These are phyloP conservation scores for Agrochola litura DNA, from an alignment of 2,888 invertebrate species.

Conservation along the genomic window DNA sequence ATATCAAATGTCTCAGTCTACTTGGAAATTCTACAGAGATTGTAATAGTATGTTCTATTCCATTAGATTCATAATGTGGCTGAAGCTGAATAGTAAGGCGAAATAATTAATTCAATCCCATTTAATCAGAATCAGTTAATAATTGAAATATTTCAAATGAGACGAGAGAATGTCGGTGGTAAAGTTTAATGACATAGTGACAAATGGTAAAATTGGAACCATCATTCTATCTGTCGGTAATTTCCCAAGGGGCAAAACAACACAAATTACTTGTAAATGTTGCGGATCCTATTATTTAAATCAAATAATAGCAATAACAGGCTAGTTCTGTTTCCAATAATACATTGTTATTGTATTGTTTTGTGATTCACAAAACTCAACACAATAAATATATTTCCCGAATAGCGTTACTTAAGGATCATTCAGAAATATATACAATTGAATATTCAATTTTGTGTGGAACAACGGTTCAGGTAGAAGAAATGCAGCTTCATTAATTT, in stretches of 20 bases:
- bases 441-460: slow-evolving; percentile 26
- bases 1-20: background rate
- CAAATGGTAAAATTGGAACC: slow-evolving; percentile 27
- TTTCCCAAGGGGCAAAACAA: slow-evolving; percentile 39
- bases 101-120: slow-evolving; percentile 33
- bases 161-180: background rate
- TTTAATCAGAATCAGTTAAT: slow-evolving; percentile 9
- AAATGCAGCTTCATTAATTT: slow-evolving; percentile 5
- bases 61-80: slow-evolving; percentile 11
- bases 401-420: background rate
- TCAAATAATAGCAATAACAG: slow-evolving; percentile 18
- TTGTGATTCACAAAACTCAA: too few relatives aligned
- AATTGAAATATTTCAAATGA: slow-evolving; percentile 4
- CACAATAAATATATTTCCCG: background rate
- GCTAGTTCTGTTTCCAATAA: background rate
- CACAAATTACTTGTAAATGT: slow-evolving; percentile 11
- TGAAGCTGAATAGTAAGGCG: slow-evolving; percentile 13
- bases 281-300: slow-evolving; percentile 11
- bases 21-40: slow-evolving; percentile 10
- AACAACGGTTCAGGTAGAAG: background rate
- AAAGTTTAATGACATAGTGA: background rate
- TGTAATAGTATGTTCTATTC: background rate
- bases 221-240: slow-evolving; percentile 16
- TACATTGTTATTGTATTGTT: slow-evolving; percentile 28
- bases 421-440: slow-evolving; percentile 6